Evolutionary conservation across 2,113 vertebrate genomes (phyloP), one percentile per base, ranked within the genome.

Genomic region (Poeciliopsis prolifica): DNA sequence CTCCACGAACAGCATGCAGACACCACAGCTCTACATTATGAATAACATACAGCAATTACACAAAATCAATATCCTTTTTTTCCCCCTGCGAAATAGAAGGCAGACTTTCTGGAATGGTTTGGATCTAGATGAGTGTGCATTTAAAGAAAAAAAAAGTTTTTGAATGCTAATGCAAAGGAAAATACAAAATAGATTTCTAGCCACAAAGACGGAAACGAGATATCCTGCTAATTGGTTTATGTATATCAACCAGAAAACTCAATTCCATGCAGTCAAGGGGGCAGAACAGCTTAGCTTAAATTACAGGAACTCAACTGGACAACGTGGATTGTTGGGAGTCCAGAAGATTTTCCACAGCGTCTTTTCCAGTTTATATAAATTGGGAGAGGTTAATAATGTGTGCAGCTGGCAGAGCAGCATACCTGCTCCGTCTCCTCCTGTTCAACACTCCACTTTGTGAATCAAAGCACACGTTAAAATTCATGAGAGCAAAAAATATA

Each of bases 171-270:
- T 64, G 54, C 51, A 33, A 64, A 10, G 15, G 26, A 48, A 29
- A 58, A 65, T 26, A 60, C 14, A 77, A 40, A 1, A 33, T 15
- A 65, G 40, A 31, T 64, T 35, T 72, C 2, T n/a, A 67, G 51
- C 62, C 48, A 66, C 35, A 70, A 65, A 78, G 40, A 71, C 75
- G 31, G 67, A 78, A 66, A 65, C 3, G 4, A 17, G 42, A 63
- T 71, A 68, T 71, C 77, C 37, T 61, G 28, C 71, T 80, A 81
- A 85, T 72, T 78, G 79, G 77, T 84, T 89, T 78, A 75, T 73
- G 35, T 60, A 79, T 60, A 68, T 82, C 26, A 78, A 63, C 33
- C 0, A 5, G 54, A 40, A 70, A 80, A 69, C 48, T 78, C 63
- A 65, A 73, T 65, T 78, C 44, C 65, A 68, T 58, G 10, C 68